Evolutionary conservation across 1,140 invertebrate genomes (phyloP).

Genomic region (Ganaspis sp.): DNA sequence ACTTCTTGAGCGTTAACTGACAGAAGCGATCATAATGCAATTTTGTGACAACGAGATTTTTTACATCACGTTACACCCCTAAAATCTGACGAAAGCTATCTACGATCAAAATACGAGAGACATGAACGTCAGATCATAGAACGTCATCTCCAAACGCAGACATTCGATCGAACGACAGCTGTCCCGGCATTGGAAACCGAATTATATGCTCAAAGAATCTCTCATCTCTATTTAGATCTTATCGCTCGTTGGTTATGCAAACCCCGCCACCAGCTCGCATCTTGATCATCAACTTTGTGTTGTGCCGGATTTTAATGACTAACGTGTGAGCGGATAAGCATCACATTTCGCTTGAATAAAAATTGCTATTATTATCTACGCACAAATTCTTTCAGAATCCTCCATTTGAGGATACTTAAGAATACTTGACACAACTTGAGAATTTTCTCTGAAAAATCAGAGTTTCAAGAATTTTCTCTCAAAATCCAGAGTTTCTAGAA

Average conservation of each 20-base stretch:
- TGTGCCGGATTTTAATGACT: constrained; percentile 20
- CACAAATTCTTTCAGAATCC: too few relatives aligned
- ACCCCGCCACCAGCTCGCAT: constrained; percentile 48
- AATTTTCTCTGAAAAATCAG: too few relatives aligned
- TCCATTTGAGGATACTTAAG: too few relatives aligned
- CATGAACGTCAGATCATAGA: constrained; percentile 49
- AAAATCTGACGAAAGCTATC: constrained; percentile 67
- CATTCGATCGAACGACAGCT: constrained; percentile 71
- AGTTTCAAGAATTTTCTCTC: too few relatives aligned
- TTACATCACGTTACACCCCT: constrained; percentile 53
- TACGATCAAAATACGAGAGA: constrained; percentile 67
- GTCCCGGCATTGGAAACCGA: constrained; percentile 73
- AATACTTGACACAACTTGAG: too few relatives aligned
- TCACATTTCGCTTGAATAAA: constrained; percentile 48
- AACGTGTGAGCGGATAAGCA: constrained; percentile 48
- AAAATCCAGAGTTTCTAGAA: too few relatives aligned
- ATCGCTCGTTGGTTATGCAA: constrained; percentile 60
- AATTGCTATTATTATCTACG: constrained; percentile 46
- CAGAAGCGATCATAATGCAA: background rate
- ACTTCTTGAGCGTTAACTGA: background rate
- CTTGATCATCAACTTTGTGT: constrained; percentile 29
- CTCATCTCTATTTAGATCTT: constrained; percentile 76
- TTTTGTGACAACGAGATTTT: constrained; percentile 34
- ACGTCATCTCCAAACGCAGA: constrained; percentile 49
- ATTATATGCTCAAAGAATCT: constrained; percentile 74